phyloP scores from a whole-genome alignment of 2,888 invertebrate species.

The Tryphoninae sp. region DNA sequence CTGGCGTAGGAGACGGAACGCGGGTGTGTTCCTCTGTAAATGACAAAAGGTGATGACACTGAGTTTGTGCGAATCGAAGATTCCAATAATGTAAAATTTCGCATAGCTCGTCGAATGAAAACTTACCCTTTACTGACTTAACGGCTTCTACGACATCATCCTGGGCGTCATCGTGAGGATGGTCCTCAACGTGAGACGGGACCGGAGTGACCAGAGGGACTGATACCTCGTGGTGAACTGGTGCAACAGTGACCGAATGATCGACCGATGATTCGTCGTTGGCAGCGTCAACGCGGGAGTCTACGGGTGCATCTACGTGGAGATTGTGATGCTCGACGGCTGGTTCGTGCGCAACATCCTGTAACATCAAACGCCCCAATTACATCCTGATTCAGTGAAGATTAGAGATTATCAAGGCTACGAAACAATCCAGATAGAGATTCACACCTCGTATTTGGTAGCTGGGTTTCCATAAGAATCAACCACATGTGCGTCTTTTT shows the following conservation, averaged over 20 bases:
- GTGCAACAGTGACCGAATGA: background rate
- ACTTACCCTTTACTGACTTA: conserved; percentile 33
- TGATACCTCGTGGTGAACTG: background rate
- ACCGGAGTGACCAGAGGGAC: conserved; percentile 36
- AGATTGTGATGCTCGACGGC: background rate
- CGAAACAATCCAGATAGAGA: background rate
- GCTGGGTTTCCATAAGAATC: conserved; percentile 65
- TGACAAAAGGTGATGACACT: background rate
- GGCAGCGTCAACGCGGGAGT: background rate
- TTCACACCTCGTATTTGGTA: conserved; percentile 17
- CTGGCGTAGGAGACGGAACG: conserved; percentile 4
- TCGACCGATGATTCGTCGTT: background rate
- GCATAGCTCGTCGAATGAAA: background rate
- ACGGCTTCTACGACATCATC: background rate
- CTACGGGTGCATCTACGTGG: background rate
- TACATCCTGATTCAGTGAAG: background rate
- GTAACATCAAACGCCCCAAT: background rate
- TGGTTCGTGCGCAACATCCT: background rate
- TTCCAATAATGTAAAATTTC: background rate
- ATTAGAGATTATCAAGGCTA: background rate
- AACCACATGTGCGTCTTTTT: conserved; percentile 29
- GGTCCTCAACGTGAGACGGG: conserved; percentile 20
- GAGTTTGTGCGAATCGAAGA: background rate
- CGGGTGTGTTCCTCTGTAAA: conserved; percentile 22
- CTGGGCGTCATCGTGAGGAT: background rate